A percentile compares a stretch with the other conserved stretches of the same genome.
These are phyloP conservation scores for Pomatostomus ruficeps DNA, from an alignment of 2,113 vertebrate genomes.

Conservation along the genomic window DNA sequence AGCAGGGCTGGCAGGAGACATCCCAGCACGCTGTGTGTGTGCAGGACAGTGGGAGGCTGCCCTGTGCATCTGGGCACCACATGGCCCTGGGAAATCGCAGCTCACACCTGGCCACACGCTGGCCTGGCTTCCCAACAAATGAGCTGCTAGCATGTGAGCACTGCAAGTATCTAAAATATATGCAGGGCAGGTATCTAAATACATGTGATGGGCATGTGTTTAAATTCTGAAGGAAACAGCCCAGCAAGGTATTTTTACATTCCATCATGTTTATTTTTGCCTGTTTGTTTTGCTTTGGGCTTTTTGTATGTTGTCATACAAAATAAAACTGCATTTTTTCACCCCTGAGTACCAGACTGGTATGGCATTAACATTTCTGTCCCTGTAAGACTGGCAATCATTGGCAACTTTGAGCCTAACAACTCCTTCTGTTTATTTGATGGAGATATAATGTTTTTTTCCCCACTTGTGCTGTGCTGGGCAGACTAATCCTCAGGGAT, in stretches of 20 bases:
- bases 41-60: background rate
- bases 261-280: background rate
- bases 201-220: background rate
- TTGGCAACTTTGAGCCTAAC: background rate
- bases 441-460: background rate
- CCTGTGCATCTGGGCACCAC: background rate
- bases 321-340: background rate
- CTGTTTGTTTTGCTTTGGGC: background rate
- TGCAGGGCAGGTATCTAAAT: background rate
- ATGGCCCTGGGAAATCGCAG: background rate
- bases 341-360: background rate
- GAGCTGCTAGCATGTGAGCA: background rate
- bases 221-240: background rate
- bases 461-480: background rate
- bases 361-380: background rate
- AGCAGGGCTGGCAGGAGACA: background rate
- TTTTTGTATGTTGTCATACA: background rate
- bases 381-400: background rate
- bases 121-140: background rate
- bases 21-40: rapidly evolving
- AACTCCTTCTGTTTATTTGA: background rate
- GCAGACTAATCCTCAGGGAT: background rate
- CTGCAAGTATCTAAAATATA: background rate
- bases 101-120: background rate
- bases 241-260: background rate